Base-by-base conservation (phyloP, 2,797 vertebrate species). In the Oophaga sylvatica region DNA sequence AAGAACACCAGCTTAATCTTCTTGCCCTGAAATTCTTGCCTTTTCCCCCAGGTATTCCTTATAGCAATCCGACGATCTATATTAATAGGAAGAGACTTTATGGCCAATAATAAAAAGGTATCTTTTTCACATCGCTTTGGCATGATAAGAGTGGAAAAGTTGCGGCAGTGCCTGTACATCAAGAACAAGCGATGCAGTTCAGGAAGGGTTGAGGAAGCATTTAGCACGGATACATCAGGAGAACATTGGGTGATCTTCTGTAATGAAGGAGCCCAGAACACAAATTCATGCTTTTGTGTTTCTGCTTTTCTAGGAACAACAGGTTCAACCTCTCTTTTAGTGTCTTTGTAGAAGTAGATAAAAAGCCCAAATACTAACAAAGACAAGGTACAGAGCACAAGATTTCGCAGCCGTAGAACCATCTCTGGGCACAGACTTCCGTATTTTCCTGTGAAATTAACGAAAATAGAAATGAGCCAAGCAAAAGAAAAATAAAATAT, bases 21-120 rank as follows among this genome's bases (percentile, higher is more conserved):
- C 63, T 91, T 91, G 5, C 87, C 29, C 0, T 82, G 7, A 3
- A 94, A 86, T 57, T 86, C 80, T 8, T 81, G 87, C 0, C 60
- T 90, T 53, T 93, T 92, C 10, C 95, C 95, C 95, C 95, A 96
- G 0, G 95, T 96, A 90, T 93, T 92, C 57, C 94, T 93, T 88
- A 96, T 95, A 0, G 95, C 94, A 0, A 90, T 91, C 0, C 95
- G 90, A 2, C 87, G 92, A 31, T 96, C 94, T 45, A 95, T 81
- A 0, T 95, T 95, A 65, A 93, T 80, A 0, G 95, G 95, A 75
- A 93, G 91, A 0, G 95, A 96, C 86, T 96, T 95, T 88, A 95
- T 90, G 0, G 92, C 95, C 90, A 95, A 90, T 75, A 96, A 88
- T 71, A 96, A 92, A 89, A 94, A 95, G 0, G 91, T 92, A 60